Percentiles rank a stretch among this genome's conserved stretches.
phyloP scores from a whole-genome alignment of 1,140 invertebrate species.

The Aphaenogaster floridana region DNA sequence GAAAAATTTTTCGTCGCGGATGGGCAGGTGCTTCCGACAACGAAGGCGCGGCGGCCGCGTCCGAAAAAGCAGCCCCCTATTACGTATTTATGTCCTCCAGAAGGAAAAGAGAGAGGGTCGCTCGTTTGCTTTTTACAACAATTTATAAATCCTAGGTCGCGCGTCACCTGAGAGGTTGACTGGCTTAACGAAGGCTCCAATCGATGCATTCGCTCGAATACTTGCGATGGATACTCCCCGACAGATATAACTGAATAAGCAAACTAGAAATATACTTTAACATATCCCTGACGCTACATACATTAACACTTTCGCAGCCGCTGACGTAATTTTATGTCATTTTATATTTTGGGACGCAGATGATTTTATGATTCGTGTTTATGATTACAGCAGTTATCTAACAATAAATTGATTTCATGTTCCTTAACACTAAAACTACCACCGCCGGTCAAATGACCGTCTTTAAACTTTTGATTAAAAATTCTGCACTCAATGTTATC shows the following conservation, averaged over 20 bases:
- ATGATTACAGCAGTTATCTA: no score
- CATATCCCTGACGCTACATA: neutral
- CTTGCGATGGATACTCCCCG: neutral
- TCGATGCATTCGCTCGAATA: neutral
- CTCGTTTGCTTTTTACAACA: neutral
- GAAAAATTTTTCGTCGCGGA: slow-evolving; percentile 52
- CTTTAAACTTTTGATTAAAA: no score
- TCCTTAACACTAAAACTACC: no score
- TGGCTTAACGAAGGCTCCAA: neutral
- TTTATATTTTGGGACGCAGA: no score
- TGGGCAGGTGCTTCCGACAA: slow-evolving; percentile 29
- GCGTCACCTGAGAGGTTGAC: neutral
- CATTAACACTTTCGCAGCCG: neutral
- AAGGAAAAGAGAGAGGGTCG: no score
- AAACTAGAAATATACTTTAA: neutral
- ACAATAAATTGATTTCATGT: no score
- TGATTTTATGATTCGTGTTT: no score
- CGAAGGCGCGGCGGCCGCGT: neutral
- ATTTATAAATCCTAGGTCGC: neutral
- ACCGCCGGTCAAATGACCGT: no score
- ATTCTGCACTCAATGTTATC: no score
- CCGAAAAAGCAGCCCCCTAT: neutral
- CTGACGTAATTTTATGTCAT: no score
- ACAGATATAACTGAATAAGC: neutral
- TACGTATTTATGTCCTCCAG: neutral